These are phyloP conservation scores for Scleropages formosus DNA, from an alignment of 2,797 vertebrate species.

Conservation along the genomic window DNA sequence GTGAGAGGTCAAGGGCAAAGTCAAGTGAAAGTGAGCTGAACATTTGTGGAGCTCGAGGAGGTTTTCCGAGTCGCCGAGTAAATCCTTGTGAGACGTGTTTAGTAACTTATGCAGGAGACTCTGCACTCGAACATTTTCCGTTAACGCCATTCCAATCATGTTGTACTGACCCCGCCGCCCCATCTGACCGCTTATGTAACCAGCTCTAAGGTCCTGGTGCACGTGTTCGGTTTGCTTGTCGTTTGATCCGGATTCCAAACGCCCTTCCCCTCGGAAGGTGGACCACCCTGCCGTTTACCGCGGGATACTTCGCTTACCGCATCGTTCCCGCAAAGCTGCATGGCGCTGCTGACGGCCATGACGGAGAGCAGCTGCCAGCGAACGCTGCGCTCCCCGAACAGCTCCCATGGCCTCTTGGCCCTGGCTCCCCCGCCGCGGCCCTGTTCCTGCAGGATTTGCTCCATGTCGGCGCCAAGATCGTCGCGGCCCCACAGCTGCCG, in stretches of 20 bases:
- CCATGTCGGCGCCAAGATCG: slow-evolving; percentile 72
- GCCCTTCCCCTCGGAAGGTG: too few species aligned
- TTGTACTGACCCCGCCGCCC: too few species aligned
- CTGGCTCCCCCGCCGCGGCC: slow-evolving; percentile 63
- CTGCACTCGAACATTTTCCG: too few species aligned
- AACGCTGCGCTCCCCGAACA: slow-evolving; percentile 67
- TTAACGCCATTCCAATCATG: too few species aligned
- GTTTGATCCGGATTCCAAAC: too few species aligned
- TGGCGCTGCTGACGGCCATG: slow-evolving; percentile 80
- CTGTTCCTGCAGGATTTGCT: slow-evolving; percentile 81
- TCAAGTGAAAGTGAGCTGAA: background rate
- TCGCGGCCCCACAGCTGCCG: slow-evolving; percentile 68
- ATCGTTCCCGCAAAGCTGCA: slow-evolving; percentile 89
- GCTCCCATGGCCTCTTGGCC: slow-evolving; percentile 69
- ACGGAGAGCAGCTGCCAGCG: slow-evolving; percentile 80
- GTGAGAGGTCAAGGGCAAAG: background rate
- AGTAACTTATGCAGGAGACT: slow-evolving; percentile 28
- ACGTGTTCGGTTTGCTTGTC: too few species aligned
- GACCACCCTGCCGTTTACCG: background rate
- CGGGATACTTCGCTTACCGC: slow-evolving; percentile 64
- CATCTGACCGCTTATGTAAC: too few species aligned
- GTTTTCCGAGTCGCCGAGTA: slow-evolving; percentile 44
- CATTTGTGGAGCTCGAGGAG: slow-evolving; percentile 44
- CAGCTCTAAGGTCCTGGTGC: too few species aligned
- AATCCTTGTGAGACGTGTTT: slow-evolving; percentile 34